A percentile compares a stretch with the other conserved stretches of the same genome.
phyloP scores from a whole-genome alignment of 2,888 invertebrate species.

The Panopea generosa region DNA sequence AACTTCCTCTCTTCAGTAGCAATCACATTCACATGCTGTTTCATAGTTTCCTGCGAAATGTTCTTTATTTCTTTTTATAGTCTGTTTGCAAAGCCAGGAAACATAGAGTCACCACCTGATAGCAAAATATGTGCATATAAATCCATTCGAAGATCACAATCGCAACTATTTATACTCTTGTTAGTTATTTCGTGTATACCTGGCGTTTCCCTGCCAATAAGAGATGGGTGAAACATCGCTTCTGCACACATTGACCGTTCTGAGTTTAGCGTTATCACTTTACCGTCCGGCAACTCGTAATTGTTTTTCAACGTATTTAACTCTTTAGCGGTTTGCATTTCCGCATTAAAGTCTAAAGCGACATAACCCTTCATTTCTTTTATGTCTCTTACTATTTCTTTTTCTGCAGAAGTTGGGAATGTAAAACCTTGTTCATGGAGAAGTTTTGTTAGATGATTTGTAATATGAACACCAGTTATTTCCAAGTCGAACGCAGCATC shows the following conservation, averaged over 20 bases:
- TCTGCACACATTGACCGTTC: neutral
- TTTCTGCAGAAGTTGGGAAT: neutral
- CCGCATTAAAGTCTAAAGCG: neutral
- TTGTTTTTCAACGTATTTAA: neutral
- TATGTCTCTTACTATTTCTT: neutral
- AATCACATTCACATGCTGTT: neutral
- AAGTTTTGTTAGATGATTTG: neutral
- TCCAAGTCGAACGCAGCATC: neutral
- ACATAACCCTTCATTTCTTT: neutral
- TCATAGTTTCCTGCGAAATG: neutral
- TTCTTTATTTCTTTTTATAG: neutral
- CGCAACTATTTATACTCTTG: neutral
- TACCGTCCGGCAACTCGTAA: neutral
- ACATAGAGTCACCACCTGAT: neutral
- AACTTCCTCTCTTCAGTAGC: too few relatives aligned
- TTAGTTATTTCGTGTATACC: neutral
- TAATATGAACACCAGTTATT: neutral
- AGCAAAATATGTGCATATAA: neutral
- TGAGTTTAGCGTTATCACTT: neutral
- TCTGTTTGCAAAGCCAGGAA: neutral
- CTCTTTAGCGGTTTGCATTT: neutral
- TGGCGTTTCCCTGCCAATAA: neutral
- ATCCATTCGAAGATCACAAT: neutral
- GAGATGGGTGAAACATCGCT: constrained; percentile 1
- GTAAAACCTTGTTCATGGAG: neutral